These are phyloP conservation scores for Coleophora deauratella DNA, from an alignment of 2,888 invertebrate genomes.

Conservation along the genomic window DNA sequence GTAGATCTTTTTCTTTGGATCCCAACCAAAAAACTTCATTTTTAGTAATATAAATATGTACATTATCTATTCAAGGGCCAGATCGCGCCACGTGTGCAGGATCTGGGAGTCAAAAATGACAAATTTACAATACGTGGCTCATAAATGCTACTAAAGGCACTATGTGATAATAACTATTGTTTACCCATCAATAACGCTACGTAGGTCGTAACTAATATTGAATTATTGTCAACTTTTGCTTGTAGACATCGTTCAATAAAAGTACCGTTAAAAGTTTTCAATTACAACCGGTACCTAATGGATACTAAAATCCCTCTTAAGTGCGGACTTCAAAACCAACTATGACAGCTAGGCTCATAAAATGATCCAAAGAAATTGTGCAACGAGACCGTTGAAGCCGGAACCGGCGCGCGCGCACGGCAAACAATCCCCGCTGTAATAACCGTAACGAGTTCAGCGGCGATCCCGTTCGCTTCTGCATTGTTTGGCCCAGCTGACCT, in stretches of 20 bases:
- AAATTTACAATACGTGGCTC: no score
- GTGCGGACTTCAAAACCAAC: constrained; percentile 8
- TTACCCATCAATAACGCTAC: constrained; percentile 5
- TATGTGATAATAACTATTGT: no score
- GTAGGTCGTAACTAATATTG: constrained; percentile 13
- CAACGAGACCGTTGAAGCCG: constrained; percentile 41
- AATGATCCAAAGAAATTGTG: constrained; percentile 31
- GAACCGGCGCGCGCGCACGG: constrained; percentile 40
- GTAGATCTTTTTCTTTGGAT: no score
- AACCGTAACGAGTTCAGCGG: constrained; percentile 50
- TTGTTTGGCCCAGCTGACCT: constrained; percentile 26
- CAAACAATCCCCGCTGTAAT: constrained; percentile 57
- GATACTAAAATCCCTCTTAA: constrained; percentile 10
- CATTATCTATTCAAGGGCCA: no score
- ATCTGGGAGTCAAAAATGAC: no score
- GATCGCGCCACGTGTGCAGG: no score
- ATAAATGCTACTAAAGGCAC: no score
- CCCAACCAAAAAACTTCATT: no score
- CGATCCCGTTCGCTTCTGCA: constrained; percentile 49
- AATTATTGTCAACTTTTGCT: constrained; percentile 5
- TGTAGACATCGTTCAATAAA: not conserved
- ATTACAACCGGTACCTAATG: not conserved
- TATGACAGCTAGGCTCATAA: constrained; percentile 14
- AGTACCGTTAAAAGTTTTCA: not conserved
- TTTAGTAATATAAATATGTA: no score